A percentile compares a stretch with the other conserved stretches of the same genome.
Evolutionary conservation across 2,888 invertebrate species (phyloP).

Genomic region (Gymnoscelis rufifasciata): DNA sequence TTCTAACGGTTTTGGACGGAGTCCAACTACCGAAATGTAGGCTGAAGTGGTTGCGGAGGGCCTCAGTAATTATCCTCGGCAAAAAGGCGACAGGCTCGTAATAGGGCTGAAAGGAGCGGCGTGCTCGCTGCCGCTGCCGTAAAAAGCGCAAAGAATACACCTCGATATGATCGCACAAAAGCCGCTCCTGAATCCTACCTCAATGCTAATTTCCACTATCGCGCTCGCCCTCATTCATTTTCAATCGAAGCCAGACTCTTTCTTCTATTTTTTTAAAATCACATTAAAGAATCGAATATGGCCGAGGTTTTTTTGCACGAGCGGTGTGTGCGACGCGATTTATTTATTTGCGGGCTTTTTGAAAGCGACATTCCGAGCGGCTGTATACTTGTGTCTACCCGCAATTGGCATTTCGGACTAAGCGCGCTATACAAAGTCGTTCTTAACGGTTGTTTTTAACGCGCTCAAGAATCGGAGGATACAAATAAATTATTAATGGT

Average conservation of each 20-base stretch:
- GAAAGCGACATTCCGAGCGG: slow-evolving; percentile 77
- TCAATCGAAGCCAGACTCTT: slow-evolving; percentile 74
- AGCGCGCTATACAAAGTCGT: slow-evolving; percentile 77
- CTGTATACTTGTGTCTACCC: slow-evolving; percentile 79
- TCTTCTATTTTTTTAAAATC: slow-evolving; percentile 76
- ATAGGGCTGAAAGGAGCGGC: slow-evolving; percentile 64
- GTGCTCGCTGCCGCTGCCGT: slow-evolving; percentile 59
- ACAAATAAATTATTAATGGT: slow-evolving; percentile 80
- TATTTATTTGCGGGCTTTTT: slow-evolving; percentile 78
- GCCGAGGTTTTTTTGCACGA: slow-evolving; percentile 69
- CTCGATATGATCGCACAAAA: slow-evolving; percentile 80
- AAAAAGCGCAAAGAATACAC: slow-evolving; percentile 79
- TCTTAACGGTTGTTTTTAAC: slow-evolving; percentile 79
- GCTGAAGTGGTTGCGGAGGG: slow-evolving; percentile 39
- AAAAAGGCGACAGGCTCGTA: slow-evolving; percentile 71
- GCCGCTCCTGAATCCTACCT: slow-evolving; percentile 76
- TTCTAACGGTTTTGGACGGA: slow-evolving; percentile 23
- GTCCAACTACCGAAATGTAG: slow-evolving; percentile 35
- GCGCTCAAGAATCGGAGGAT: slow-evolving; percentile 74
- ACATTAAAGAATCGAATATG: slow-evolving; percentile 80
- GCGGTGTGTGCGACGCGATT: slow-evolving; percentile 76
- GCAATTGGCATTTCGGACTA: slow-evolving; percentile 78
- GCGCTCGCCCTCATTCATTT: slow-evolving; percentile 78
- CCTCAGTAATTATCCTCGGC: slow-evolving; percentile 68
- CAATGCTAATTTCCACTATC: slow-evolving; percentile 81